These are phyloP conservation scores for Equus przewalskii DNA, from an alignment of 2,113 vertebrate genomes.

Conservation along the genomic window DNA sequence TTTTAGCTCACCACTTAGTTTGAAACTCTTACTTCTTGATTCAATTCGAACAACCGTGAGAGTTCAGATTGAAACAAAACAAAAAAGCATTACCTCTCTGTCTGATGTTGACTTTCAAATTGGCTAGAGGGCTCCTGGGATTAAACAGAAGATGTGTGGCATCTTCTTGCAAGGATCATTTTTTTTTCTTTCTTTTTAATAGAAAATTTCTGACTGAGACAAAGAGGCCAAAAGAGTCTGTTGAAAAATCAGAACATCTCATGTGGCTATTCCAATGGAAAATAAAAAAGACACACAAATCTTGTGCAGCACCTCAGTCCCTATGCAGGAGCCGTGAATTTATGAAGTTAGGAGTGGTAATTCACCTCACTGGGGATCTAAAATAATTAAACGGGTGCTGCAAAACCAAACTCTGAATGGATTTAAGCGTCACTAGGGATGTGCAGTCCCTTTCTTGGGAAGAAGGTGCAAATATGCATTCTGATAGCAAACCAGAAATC, in stretches of 20 bases:
- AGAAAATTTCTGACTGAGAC: constrained; percentile 87
- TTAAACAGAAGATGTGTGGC: constrained; percentile 79
- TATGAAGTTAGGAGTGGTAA: constrained; percentile 64
- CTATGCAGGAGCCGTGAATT: constrained; percentile 44
- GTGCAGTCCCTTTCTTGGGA: constrained; percentile 72
- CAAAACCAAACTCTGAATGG: constrained; percentile 77
- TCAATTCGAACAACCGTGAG: constrained; percentile 83
- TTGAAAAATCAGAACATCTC: constrained; percentile 81
- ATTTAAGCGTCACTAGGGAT: constrained; percentile 75
- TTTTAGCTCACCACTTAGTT: constrained; percentile 74
- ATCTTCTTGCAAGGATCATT: constrained; percentile 81
- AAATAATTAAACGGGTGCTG: constrained; percentile 79
- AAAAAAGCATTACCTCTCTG: constrained; percentile 79
- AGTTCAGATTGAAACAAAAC: constrained; percentile 84
- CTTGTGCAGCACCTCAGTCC: constrained; percentile 49
- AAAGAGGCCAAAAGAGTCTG: constrained; percentile 79
- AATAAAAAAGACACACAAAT: constrained; percentile 70
- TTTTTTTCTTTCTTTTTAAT: constrained; percentile 85
- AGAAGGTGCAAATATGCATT: constrained; percentile 77
- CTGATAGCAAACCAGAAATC: constrained; percentile 68
- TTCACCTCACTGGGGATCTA: constrained; percentile 75
- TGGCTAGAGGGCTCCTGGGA: constrained; percentile 83
- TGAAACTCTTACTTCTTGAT: constrained; percentile 77
- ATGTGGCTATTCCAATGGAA: constrained; percentile 74
- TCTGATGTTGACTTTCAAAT: constrained; percentile 86